phyloP scores from a whole-genome alignment of 1,140 invertebrate genomes.

The Ditylenchus dipsaci region DNA sequence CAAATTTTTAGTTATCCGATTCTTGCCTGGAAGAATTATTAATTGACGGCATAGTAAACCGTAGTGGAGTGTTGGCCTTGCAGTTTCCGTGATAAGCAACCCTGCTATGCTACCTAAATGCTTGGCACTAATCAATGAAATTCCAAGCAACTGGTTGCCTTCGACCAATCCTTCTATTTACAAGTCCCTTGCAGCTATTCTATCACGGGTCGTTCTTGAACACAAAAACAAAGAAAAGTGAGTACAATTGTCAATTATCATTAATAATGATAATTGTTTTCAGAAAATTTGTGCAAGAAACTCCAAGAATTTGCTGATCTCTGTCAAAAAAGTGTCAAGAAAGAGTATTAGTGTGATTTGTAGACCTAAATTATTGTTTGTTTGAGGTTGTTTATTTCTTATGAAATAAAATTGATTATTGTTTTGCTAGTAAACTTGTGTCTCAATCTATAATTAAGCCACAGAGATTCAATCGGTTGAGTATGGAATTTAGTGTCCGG shows the following conservation, averaged over 20 bases:
- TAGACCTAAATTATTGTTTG: too few relatives aligned
- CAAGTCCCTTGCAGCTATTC: not conserved
- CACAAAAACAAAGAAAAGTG: not conserved
- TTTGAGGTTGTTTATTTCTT: too few relatives aligned
- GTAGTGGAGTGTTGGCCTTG: conserved; percentile 26
- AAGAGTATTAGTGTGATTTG: too few relatives aligned
- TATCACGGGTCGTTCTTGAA: not conserved
- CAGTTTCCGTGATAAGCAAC: conserved; percentile 29
- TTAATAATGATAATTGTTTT: not conserved
- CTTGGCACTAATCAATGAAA: conserved; percentile 27
- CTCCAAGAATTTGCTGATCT: not conserved
- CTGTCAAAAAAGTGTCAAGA: not conserved
- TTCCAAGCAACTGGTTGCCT: conserved; percentile 12
- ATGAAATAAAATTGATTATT: too few relatives aligned
- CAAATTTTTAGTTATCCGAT: conserved; percentile 19
- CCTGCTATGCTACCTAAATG: conserved; percentile 29
- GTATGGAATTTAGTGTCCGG: too few relatives aligned
- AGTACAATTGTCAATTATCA: not conserved
- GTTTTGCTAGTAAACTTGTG: too few relatives aligned
- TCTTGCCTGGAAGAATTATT: conserved; percentile 28
- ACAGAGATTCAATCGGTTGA: too few relatives aligned
- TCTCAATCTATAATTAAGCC: too few relatives aligned
- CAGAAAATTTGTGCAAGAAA: not conserved
- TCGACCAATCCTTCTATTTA: not conserved
- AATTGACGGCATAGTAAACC: conserved; percentile 35